Evolutionary conservation across 1,140 invertebrate genomes (phyloP).

Genomic region (Zaprionus inermis): DNA sequence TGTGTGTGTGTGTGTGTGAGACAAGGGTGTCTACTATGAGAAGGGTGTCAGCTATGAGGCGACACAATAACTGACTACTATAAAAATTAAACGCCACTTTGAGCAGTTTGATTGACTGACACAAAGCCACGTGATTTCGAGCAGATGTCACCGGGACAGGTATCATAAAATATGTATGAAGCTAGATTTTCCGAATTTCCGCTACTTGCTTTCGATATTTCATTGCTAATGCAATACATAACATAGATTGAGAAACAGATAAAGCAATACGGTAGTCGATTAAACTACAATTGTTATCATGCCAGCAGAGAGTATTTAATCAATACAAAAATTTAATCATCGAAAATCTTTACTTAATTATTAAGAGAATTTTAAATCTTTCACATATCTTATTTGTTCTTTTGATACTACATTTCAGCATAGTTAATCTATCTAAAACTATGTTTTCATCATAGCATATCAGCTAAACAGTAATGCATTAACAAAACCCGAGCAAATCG

Average conservation of each 20-base stretch:
- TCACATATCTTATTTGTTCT: no score
- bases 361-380: no score
- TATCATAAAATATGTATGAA: slow-evolving; percentile 11
- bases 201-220: not conserved
- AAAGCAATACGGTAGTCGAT: not conserved
- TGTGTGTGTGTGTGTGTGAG: slow-evolving; percentile 30
- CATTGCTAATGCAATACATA: not conserved
- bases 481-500: no score
- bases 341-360: no score
- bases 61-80: slow-evolving; percentile 56
- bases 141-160: slow-evolving; percentile 54
- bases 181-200: not conserved
- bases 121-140: slow-evolving; percentile 55
- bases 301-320: no score
- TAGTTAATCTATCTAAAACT: no score
- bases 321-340: no score
- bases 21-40: slow-evolving; percentile 3
- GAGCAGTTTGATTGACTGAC: slow-evolving; percentile 72
- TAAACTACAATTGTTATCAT: no score
- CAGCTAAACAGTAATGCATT: no score
- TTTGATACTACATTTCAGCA: no score
- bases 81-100: slow-evolving; percentile 75
- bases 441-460: no score
- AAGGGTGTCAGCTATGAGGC: not conserved
- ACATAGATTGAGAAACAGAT: not conserved